Percentiles rank a stretch among this genome's conserved stretches.
These are phyloP conservation scores for Tiaroga cobitis DNA, from an alignment of 2,797 vertebrate genomes.

Conservation along the genomic window DNA sequence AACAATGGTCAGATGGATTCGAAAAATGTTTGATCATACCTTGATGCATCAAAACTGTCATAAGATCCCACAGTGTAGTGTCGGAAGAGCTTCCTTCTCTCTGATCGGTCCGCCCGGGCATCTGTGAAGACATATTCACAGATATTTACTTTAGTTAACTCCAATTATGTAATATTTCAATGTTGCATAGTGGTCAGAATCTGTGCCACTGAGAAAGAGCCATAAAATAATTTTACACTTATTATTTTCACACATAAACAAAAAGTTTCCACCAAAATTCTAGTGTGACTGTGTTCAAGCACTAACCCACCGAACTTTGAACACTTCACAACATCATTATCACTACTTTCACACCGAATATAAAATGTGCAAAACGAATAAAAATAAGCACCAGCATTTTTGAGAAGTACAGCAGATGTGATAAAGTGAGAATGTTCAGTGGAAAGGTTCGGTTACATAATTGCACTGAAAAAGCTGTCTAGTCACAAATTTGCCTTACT, in stretches of 20 bases:
- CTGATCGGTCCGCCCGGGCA: constrained; percentile 82
- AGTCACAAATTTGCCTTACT: constrained; percentile 51
- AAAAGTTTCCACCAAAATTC: not conserved
- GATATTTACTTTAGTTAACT: not conserved
- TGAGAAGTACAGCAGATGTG: not conserved
- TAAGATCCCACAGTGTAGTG: constrained; percentile 90
- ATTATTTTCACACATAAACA: not conserved
- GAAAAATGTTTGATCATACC: constrained; percentile 72
- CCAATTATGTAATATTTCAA: not conserved
- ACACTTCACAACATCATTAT: constrained; percentile 17
- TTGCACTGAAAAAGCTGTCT: constrained; percentile 49
- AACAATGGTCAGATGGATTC: constrained; percentile 21
- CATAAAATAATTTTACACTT: not conserved
- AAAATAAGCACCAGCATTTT: constrained; percentile 21
- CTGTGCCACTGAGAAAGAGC: not conserved
- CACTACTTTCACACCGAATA: constrained; percentile 9
- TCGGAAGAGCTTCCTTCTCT: constrained; percentile 84
- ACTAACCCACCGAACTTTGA: constrained; percentile 16
- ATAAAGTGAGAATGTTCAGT: not conserved
- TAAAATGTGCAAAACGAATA: constrained; percentile 20
- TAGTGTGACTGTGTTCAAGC: constrained; percentile 7
- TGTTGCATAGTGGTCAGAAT: not conserved
- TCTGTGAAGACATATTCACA: constrained; percentile 72
- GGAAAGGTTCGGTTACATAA: constrained; percentile 32
- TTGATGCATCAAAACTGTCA: constrained; percentile 87